Base-by-base conservation (phyloP, 2,797 vertebrate genomes). In the Holocentrus rufus region DNA sequence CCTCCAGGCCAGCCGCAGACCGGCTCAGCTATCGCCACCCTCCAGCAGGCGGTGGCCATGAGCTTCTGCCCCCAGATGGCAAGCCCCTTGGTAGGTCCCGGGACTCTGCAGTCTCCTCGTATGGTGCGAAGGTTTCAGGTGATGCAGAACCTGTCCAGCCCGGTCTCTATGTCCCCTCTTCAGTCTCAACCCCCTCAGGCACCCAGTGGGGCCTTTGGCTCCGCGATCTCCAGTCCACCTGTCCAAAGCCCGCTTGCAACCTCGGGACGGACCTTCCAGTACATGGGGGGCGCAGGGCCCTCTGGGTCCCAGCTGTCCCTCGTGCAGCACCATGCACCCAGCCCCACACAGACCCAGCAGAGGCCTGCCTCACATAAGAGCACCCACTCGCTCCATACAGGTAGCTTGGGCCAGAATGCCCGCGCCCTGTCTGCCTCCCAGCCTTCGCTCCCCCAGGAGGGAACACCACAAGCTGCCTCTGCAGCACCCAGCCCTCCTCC, bases 41-140 rank as follows among this genome's bases (percentile, higher is more conserved):
- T 99, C 15, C 97, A 98, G 91, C 97, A 98, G 87, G 97, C 97
- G 0, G 97, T 98, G 36, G 97, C 97, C 66, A 97, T 99, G 96
- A 99, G 97, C 88, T 99, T 99, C 93, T 99, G 97, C 82, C 97
- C 97, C 0, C 97, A 97, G 87, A 96, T 96, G 93, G 94, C 94
- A 1, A 95, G 94, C 86, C 96, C 97, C 0, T 86, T 98, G 63
- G 95, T 91, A 44, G 93, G 92, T 20, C 91, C 93, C 0, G 90
- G 91, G 61, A 92, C 94, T 4, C 88, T 98, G 36, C 95, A 96
- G 74, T 98, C 97, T 0, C 97, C 98, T 2, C 94, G 96, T 62
- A 95, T 97, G 86, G 90, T 96, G 87, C 93, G 96, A 67, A 94
- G 96, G 70, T 92, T 96, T 73, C 96, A 97, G 83, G 94, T 96